Evolutionary conservation across 2,888 invertebrate genomes (phyloP).

Genomic region (Ganaspis brasiliensis): DNA sequence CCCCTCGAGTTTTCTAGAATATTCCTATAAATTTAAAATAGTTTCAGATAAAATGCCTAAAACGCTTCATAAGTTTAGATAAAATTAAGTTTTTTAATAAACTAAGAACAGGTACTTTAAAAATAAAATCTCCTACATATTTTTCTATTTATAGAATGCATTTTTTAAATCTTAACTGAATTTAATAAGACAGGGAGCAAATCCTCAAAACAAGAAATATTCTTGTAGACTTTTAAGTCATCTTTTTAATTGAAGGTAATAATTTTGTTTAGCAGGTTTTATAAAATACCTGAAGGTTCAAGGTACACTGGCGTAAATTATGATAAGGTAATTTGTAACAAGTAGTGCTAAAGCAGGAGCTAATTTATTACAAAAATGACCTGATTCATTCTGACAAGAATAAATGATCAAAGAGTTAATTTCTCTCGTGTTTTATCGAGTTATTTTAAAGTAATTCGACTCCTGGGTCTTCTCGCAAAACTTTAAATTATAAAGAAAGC

Average conservation of each 20-base stretch:
- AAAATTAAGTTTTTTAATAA: not conserved
- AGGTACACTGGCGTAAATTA: not conserved
- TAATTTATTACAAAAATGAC: constrained; percentile 17
- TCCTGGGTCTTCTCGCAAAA: not conserved
- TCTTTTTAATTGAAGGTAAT: no score
- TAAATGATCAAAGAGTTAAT: constrained; percentile 39
- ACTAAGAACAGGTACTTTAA: no score
- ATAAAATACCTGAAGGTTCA: not conserved
- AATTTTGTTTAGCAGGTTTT: no score
- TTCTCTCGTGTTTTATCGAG: constrained; percentile 26
- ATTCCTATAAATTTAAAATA: not conserved
- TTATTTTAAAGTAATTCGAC: constrained; percentile 27
- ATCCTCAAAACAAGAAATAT: no score
- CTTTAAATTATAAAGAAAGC: not conserved
- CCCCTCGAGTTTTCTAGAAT: not conserved
- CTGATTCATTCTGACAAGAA: constrained; percentile 27
- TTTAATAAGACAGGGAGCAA: no score
- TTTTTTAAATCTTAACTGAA: no score
- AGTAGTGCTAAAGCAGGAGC: constrained; percentile 2
- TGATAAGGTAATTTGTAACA: constrained; percentile 20
- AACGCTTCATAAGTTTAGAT: not conserved
- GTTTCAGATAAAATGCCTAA: not conserved
- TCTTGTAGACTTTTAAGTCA: no score
- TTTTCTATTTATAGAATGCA: no score
- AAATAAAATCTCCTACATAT: no score